Percentiles rank a stretch among this genome's conserved stretches.
phyloP scores from a whole-genome alignment of 1,140 invertebrate genomes.

The Mycetomoellerius zeteki region DNA sequence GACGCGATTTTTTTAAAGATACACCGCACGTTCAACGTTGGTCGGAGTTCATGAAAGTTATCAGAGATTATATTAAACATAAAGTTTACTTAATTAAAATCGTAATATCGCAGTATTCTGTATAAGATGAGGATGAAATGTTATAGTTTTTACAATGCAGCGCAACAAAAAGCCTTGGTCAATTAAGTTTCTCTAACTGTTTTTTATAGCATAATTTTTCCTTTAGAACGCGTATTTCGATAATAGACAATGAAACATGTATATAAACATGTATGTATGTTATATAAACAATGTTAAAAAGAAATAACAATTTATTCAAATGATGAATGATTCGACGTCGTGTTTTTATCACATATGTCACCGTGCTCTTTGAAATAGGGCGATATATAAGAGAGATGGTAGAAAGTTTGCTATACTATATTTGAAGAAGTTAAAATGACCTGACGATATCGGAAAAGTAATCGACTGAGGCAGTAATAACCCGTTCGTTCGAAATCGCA shows the following conservation, averaged over 20 bases:
- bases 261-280: background rate
- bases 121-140: background rate
- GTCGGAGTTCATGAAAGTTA: slow-evolving; percentile 3
- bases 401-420: background rate
- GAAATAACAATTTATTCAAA: background rate
- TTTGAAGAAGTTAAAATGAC: background rate
- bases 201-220: background rate
- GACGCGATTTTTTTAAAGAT: background rate
- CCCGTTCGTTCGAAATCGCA: background rate
- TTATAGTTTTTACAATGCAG: slow-evolving; percentile 9
- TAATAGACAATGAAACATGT: background rate
- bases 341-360: background rate
- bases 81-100: slow-evolving; percentile 27
- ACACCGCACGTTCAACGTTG: background rate
- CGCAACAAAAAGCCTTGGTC: background rate
- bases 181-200: background rate
- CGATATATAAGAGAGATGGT: background rate
- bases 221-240: no score
- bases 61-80: slow-evolving; percentile 22
- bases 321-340: background rate
- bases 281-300: background rate
- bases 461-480: background rate
- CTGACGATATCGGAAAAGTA: background rate
- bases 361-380: background rate
- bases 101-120: background rate